Evolutionary conservation across 2,797 vertebrate species (phyloP).

Genomic region (Enteromius unitaeniatus): DNA sequence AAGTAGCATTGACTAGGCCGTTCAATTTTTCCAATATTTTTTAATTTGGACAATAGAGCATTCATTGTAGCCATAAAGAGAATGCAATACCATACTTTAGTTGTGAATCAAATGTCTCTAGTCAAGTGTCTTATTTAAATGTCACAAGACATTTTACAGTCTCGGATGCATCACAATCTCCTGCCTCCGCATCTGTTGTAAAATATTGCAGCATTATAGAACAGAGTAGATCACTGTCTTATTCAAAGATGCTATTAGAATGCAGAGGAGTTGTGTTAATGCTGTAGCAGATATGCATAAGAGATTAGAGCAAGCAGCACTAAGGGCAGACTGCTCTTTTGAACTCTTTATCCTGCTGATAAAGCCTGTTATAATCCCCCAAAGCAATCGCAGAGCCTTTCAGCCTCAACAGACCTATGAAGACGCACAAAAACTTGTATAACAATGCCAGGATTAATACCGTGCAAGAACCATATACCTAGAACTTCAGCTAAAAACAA

Average conservation of each 20-base stretch:
- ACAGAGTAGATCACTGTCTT: constrained; percentile 12
- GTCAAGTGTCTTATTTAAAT: not conserved
- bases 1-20: not conserved
- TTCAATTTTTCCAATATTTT: not conserved
- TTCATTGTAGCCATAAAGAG: not conserved
- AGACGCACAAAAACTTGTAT: constrained; percentile 22
- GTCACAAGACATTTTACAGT: constrained; percentile 13
- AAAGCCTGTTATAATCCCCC: constrained; percentile 52
- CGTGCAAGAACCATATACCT: not conserved
- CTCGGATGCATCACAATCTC: constrained; percentile 7
- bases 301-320: constrained; percentile 53
- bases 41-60: not conserved
- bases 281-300: constrained; percentile 34
- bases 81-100: not conserved
- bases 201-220: constrained; percentile 7
- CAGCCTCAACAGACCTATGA: constrained; percentile 32
- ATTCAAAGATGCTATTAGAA: constrained; percentile 12
- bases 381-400: constrained; percentile 47
- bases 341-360: constrained; percentile 55
- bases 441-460: constrained; percentile 24
- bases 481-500: not conserved
- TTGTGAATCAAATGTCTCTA: not conserved
- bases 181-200: not conserved
- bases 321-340: constrained; percentile 54
- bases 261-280: constrained; percentile 30